Evolutionary conservation across 2,888 invertebrate genomes (phyloP), one percentile per base, ranked within the genome.

Genomic region (Fissipunctia ypsillon): DNA sequence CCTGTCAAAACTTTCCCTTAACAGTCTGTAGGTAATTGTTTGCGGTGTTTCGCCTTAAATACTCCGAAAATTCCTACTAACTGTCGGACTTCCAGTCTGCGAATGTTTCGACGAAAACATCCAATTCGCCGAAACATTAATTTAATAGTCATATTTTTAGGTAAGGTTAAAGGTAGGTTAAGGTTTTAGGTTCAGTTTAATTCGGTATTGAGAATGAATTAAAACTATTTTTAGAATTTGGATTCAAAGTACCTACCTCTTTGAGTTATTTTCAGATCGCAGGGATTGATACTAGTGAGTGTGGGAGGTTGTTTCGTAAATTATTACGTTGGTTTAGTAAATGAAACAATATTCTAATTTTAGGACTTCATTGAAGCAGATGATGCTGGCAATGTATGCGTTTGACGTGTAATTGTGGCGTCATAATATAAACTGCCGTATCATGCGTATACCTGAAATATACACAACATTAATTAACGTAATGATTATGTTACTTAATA

Each of bases 1-100:
- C 80, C 83, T 86, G 84, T 84, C 82, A 80, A 84, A 88, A 86
- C 83, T 87, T 86, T 73, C 66, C 69, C 76, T 50, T 71, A 72
- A 68, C 63, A 69, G 63, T 63, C 68, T 61, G 54, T 78, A 72
- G 69, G 69, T 82, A 85, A 83, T 84, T 87, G 81, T 83, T 87
- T 78, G 78, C 67, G 78, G 73, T 81, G 73, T 80, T 83, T 76
- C 75, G 54, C 76, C 59, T 76, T 79, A 75, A 73, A 78, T 68
- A 52, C 54, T 65, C 22, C 45, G 67, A 77, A 78, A 74, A 71
- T 74, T 50, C 50, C 35, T 22, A 64, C 28, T 9, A 25, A 75
- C 52, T 63, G 68, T 66, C 28, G 56, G 68, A 57, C 38, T 64
- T 3, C 19, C 31, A 35, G 41, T 38, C 35, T 38, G 28, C 41